phyloP scores from a whole-genome alignment of 2,113 vertebrate species.

The Scomber japonicus region DNA sequence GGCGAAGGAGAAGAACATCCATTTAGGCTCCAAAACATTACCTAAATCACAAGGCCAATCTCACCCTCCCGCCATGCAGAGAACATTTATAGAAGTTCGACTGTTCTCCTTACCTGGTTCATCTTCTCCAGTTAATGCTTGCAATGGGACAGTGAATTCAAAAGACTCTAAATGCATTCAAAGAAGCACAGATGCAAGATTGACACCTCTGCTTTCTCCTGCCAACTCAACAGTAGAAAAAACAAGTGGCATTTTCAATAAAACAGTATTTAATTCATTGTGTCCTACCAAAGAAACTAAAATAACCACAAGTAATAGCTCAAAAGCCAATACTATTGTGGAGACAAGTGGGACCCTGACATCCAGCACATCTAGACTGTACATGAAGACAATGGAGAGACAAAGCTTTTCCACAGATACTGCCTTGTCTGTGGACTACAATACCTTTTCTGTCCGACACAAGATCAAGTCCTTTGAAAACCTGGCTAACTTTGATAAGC shows the following conservation, averaged over 20 bases:
- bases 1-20: conserved; percentile 47
- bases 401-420: conserved; percentile 86
- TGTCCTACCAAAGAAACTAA: conserved; percentile 7
- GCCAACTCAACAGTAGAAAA: conserved; percentile 14
- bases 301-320: conserved; percentile 24
- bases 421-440: conserved; percentile 83
- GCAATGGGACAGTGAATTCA: conserved; percentile 34
- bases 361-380: conserved; percentile 62
- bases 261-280: neutral
- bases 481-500: conserved; percentile 90
- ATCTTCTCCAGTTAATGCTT: conserved; percentile 56
- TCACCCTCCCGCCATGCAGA: conserved; percentile 76
- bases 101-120: conserved; percentile 79
- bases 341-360: conserved; percentile 51
- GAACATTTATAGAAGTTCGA: conserved; percentile 86
- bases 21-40: neutral
- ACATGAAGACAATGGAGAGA: conserved; percentile 71
- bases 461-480: conserved; percentile 98
- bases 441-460: conserved; percentile 94
- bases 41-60: conserved; percentile 21
- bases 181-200: conserved; percentile 15
- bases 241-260: neutral
- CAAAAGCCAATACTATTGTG: conserved; percentile 17
- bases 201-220: conserved; percentile 7
- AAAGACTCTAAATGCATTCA: conserved; percentile 27